These are phyloP conservation scores for Verasper variegatus DNA, from an alignment of 2,113 vertebrate species.

Conservation along the genomic window DNA sequence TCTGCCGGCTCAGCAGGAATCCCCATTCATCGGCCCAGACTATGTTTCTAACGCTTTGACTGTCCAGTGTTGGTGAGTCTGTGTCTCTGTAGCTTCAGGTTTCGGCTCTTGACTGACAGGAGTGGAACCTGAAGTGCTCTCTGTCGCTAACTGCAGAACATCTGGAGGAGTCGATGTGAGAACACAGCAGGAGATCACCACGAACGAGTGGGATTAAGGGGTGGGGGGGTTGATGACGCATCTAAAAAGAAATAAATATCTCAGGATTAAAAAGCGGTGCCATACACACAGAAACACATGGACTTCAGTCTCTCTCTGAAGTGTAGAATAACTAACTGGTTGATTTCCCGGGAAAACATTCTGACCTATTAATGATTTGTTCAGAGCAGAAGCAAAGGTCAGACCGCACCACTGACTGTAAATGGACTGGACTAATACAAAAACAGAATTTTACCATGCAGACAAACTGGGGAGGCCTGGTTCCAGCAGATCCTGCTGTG, in stretches of 20 bases:
- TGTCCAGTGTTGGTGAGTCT: neutral
- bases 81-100: neutral
- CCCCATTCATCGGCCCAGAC: neutral
- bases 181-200: neutral
- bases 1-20: neutral
- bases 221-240: no score
- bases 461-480: neutral
- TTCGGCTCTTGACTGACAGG: no score
- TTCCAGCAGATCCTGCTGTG: constrained; percentile 1
- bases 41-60: neutral
- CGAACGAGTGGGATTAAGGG: no score
- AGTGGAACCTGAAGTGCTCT: neutral
- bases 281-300: no score
- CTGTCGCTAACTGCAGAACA: no score
- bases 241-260: no score
- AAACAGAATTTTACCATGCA: neutral
- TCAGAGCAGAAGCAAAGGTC: constrained; percentile 29
- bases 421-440: neutral
- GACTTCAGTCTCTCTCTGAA: neutral
- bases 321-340: neutral
- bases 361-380: constrained; percentile 8
- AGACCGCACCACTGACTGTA: constrained; percentile 17
- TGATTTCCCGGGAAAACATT: neutral
- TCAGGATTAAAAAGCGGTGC: no score
- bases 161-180: no score